Conservation (phyloP, 2,113 vertebrate genomes). For the Recurvirostra avosetta region DNA sequence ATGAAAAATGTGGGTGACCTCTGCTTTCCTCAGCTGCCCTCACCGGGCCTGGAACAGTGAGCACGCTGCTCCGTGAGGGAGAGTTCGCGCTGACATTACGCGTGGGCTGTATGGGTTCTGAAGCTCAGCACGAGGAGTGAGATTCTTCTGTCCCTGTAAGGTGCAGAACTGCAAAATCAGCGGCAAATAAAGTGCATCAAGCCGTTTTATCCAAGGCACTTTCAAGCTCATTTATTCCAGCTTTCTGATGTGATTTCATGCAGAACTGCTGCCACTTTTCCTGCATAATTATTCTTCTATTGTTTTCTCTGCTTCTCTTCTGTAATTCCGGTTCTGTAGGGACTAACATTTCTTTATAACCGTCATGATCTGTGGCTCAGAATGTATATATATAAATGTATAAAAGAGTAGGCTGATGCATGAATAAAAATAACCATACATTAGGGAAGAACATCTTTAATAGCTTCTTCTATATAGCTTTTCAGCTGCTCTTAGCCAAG, state of each 20-base stretch:
- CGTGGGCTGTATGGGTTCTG: fast-evolving
- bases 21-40: neutral
- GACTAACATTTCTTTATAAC: neutral
- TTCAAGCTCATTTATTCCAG: neutral
- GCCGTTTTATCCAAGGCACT: no score
- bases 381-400: neutral
- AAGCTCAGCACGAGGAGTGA: fast-evolving
- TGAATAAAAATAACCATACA: neutral
- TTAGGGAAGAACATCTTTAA: no score
- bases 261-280: neutral
- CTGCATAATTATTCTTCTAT: neutral
- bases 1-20: neutral
- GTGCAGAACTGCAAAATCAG: neutral
- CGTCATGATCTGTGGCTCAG: neutral
- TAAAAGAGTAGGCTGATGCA: neutral
- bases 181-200: no score
- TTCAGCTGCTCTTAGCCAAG: neutral
- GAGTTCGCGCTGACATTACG: neutral
- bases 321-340: neutral
- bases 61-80: fast-evolving
- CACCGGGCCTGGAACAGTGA: fast-evolving
- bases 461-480: neutral
- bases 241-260: neutral
- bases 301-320: neutral
- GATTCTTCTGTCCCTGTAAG: neutral